These are phyloP conservation scores for Pristionchus japonicus DNA, from an alignment of 2,888 invertebrate genomes.

Conservation along the genomic window DNA sequence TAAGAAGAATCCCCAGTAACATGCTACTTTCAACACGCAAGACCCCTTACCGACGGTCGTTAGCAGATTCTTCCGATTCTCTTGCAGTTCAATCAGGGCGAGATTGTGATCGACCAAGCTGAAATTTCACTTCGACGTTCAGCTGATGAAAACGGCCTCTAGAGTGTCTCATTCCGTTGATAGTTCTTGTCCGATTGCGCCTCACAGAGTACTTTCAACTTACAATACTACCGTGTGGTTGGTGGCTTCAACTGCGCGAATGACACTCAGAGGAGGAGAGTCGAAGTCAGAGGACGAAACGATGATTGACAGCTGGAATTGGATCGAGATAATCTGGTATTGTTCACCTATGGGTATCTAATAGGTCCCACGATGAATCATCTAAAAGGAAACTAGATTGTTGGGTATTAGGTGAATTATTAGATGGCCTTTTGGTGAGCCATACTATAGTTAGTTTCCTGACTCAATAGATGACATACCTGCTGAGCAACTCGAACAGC, in stretches of 20 bases:
- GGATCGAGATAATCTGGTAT: too few relatives aligned
- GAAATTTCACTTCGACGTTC: not conserved
- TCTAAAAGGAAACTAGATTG: too few relatives aligned
- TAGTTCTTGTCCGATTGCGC: not conserved
- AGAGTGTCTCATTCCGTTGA: too few relatives aligned
- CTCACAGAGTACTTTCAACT: not conserved
- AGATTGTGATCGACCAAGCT: conserved; percentile 20
- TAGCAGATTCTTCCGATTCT: not conserved
- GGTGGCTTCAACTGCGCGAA: not conserved
- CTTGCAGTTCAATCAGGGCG: conserved; percentile 35
- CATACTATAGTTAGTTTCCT: too few relatives aligned
- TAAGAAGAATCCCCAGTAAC: too few relatives aligned
- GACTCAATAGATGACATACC: not conserved
- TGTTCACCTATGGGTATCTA: too few relatives aligned
- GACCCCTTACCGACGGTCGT: conserved; percentile 23
- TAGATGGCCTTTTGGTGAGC: too few relatives aligned
- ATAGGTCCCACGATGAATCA: too few relatives aligned
- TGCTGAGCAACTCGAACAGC: not conserved
- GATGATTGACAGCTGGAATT: not conserved
- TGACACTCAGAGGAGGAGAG: conserved; percentile 8
- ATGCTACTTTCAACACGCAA: too few relatives aligned
- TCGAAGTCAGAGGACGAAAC: not conserved
- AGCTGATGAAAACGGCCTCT: too few relatives aligned
- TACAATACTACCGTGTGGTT: conserved; percentile 32
- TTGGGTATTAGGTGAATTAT: too few relatives aligned